Evolutionary conservation across 2,113 vertebrate genomes (phyloP).

Genomic region (Rutilus rutilus): DNA sequence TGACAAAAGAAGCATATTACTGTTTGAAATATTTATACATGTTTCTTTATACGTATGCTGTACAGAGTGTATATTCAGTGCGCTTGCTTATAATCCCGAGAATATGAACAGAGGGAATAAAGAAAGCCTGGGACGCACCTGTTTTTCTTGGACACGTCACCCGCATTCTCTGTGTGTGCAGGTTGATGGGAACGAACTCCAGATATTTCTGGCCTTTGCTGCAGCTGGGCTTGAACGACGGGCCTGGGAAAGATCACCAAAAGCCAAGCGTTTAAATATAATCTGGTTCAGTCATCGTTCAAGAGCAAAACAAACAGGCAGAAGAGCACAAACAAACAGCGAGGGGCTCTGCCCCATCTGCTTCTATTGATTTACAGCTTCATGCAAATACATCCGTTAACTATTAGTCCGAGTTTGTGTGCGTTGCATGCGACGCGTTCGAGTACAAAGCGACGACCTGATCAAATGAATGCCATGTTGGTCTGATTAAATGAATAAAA

Average conservation of each 20-base stretch:
- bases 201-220: constrained; percentile 95
- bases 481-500: constrained; percentile 25
- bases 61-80: not conserved
- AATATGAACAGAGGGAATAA: not conserved
- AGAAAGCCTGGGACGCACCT: constrained; percentile 75
- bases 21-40: not conserved
- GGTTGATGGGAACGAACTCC: constrained; percentile 96
- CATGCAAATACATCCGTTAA: constrained; percentile 41
- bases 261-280: constrained; percentile 40
- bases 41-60: not conserved
- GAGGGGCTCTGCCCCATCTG: constrained; percentile 45
- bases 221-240: constrained; percentile 95
- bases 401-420: constrained; percentile 30
- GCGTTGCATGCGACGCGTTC: not conserved
- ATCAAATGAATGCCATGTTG: not conserved
- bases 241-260: constrained; percentile 76
- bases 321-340: constrained; percentile 16
- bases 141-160: constrained; percentile 89
- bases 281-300: constrained; percentile 45
- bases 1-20: too few relatives aligned
- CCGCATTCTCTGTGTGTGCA: constrained; percentile 95
- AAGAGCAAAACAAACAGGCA: constrained; percentile 41
- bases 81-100: not conserved
- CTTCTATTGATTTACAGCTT: constrained; percentile 29
- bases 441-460: not conserved